Conservation (phyloP, 2,113 vertebrate species). For the Cyprinodon variegatus region DNA sequence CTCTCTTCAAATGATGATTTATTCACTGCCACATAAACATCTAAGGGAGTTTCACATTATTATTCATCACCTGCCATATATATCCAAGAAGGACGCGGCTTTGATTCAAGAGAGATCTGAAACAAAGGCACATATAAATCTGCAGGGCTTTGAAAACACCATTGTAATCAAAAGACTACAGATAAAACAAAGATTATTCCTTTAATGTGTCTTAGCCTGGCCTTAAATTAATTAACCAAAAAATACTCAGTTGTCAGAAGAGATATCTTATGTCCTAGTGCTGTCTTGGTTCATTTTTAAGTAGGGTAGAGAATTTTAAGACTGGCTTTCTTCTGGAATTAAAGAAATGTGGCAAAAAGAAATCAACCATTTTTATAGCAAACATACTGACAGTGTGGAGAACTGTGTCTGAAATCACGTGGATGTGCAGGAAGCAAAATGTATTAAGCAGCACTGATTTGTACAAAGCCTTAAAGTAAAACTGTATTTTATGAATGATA, state of each 20-base stretch:
- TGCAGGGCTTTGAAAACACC: slow-evolving; percentile 2
- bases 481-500: background rate
- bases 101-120: slow-evolving; percentile 23
- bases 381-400: background rate
- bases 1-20: slow-evolving; percentile 36
- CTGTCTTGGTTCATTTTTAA: background rate
- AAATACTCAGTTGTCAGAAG: slow-evolving; percentile 8
- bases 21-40: slow-evolving; percentile 39
- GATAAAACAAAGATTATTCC: background rate
- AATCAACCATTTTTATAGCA: background rate
- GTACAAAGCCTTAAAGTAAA: background rate
- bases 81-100: slow-evolving; percentile 7
- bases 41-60: slow-evolving; percentile 41
- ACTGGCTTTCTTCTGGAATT: background rate
- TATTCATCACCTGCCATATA: slow-evolving; percentile 30
- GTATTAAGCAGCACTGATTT: background rate
- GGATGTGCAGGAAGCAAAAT: background rate
- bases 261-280: background rate
- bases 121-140: slow-evolving; percentile 1
- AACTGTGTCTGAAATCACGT: background rate
- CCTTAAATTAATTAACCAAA: slow-evolving; percentile 6
- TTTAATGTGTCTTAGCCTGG: background rate
- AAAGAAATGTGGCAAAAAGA: background rate
- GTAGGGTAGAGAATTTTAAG: background rate
- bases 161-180: background rate